Evolutionary conservation across 2,888 invertebrate species (phyloP).

Genomic region (Parasteatoda lunata): DNA sequence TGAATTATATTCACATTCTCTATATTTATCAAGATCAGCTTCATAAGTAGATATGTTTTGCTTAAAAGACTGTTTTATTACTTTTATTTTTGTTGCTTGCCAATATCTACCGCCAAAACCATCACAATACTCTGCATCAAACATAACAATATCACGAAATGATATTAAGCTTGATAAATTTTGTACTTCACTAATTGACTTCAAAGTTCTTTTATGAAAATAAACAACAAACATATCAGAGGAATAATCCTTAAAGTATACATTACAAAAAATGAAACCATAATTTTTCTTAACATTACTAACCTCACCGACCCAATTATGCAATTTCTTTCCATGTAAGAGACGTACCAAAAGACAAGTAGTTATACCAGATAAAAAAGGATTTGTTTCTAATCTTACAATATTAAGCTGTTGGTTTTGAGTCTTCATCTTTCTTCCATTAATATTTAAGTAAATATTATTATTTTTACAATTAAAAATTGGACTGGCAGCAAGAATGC

Average conservation of each 20-base stretch:
- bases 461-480: slow-evolving; percentile 32
- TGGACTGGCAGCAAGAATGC: slow-evolving; percentile 15
- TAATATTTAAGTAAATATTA: slow-evolving; percentile 10
- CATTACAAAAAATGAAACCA: slow-evolving; percentile 40
- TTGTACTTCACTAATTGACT: slow-evolving; percentile 19
- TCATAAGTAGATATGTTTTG: background rate
- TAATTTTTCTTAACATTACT: slow-evolving; percentile 1
- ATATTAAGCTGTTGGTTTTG: slow-evolving; percentile 12
- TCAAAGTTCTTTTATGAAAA: slow-evolving; percentile 30
- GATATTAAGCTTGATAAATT: slow-evolving; percentile 18
- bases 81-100: slow-evolving; percentile 33
- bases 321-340: slow-evolving; percentile 4
- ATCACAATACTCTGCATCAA: slow-evolving; percentile 39
- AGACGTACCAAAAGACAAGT: slow-evolving; percentile 10
- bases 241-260: slow-evolving; percentile 14
- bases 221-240: slow-evolving; percentile 32
- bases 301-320: slow-evolving; percentile 39
- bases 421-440: background rate
- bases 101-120: slow-evolving; percentile 10
- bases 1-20: background rate
- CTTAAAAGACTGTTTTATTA: slow-evolving; percentile 12
- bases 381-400: background rate
- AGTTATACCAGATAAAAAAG: background rate
- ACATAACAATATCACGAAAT: slow-evolving; percentile 38
- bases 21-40: slow-evolving; percentile 4